Base-by-base conservation (phyloP, 2,113 vertebrate species). In the Platycercus adscitus region DNA sequence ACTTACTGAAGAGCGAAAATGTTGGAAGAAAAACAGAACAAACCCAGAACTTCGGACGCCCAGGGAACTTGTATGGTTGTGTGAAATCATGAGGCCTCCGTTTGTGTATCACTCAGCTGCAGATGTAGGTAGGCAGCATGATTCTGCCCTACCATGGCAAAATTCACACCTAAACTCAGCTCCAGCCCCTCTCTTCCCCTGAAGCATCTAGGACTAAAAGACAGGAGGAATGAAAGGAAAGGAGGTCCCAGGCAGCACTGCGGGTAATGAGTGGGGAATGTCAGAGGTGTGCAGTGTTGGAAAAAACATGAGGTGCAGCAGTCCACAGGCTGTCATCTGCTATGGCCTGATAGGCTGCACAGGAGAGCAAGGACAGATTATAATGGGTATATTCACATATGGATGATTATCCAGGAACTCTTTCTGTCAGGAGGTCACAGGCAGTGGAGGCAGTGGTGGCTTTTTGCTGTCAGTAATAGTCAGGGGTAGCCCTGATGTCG, bases 261-360 rank as follows among this genome's bases (percentile, higher is more conserved):
- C 0, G 5, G n/a, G 76, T 0, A 0, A 17, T 11, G 31, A 53
- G 35, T 7, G 4, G 49, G n/a, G 28, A 41, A 29, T 7, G 29
- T 13, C 2, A 0, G 47, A 58, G 39, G 6, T 25, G 31, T 11
- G 14, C 39, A 29, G 33, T 46, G 71, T 12, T 70, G 35, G 33
- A 55, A 70, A 68, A 75, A 43, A 8, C n/a, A 19, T 5, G 11
- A 53, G 37, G 43, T 18, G 29, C 43, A 56, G 41, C 56, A 41
- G 28, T 24, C 56, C 52, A 5, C 13, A 10, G 47, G 24, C 18
- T 43, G 24, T 26, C 58, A 47, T 33, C 65, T 63, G 64, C 58
- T 23, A 3, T 2, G n/a, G 64, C 46, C 56, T 0, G 0, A n/a
- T 17, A 80, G 0, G 6, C 80, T 13, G 24, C 41, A 18, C 8